These are phyloP conservation scores for Struthidea cinerea DNA, from an alignment of 2,113 vertebrate species.

Conservation along the genomic window DNA sequence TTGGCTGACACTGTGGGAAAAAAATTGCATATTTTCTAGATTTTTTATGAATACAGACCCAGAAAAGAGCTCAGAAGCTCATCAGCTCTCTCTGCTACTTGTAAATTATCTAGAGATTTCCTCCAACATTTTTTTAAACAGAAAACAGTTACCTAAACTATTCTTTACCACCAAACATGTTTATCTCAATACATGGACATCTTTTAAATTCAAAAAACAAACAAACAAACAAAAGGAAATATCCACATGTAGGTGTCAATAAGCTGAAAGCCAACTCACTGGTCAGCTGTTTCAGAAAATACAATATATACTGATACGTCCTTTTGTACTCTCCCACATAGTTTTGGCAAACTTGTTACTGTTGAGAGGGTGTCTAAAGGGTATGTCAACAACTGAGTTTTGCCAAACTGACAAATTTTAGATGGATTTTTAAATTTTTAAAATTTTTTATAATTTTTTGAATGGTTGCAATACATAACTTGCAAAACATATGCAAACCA, in stretches of 20 bases:
- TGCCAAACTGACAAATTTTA: not conserved
- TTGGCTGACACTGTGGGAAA: not conserved
- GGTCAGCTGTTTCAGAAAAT: not conserved
- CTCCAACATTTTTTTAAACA: not conserved
- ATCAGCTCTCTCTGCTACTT: not conserved
- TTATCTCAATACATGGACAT: not conserved
- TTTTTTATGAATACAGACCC: not conserved
- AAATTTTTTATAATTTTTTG: not conserved
- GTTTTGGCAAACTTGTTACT: not conserved
- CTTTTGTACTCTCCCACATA: not conserved
- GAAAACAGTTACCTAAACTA: not conserved
- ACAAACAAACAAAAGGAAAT: not conserved
- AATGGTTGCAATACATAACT: not conserved
- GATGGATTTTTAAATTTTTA: not conserved
- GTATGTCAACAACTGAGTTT: not conserved
- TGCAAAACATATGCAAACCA: not conserved
- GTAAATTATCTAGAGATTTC: not conserved
- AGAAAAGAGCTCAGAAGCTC: not conserved
- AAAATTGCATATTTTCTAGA: not conserved
- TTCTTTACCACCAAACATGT: accelerated
- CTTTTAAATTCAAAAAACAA: not conserved
- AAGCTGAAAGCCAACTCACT: not conserved
- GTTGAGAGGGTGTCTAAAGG: not conserved
- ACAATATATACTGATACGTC: not conserved
- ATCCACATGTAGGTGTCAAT: not conserved